Percentiles rank a stretch among this genome's conserved stretches.
These are phyloP conservation scores for Ficedula albicollis DNA, from an alignment of 2,797 vertebrate genomes.

Conservation along the genomic window DNA sequence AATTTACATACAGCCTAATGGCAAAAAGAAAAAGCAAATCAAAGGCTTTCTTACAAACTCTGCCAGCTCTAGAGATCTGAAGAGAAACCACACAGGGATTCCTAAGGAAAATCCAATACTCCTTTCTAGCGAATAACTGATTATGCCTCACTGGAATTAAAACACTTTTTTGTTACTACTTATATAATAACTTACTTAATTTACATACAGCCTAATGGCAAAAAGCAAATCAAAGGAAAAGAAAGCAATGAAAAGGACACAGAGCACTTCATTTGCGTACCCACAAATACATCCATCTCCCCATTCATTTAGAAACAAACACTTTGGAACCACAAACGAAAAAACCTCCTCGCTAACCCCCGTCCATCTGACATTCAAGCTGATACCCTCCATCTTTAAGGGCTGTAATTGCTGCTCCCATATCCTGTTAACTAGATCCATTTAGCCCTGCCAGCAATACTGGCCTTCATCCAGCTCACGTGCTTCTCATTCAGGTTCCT, in stretches of 20 bases:
- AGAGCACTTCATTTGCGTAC: neutral
- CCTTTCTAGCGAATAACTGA: neutral
- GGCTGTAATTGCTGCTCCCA: neutral
- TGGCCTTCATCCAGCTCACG: constrained; percentile 14
- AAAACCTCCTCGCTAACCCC: neutral
- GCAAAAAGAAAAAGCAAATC: neutral
- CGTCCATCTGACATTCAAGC: neutral
- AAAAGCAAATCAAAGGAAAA: neutral
- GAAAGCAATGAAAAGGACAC: neutral
- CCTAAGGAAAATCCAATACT: neutral
- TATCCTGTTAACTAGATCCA: neutral
- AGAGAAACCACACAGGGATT: neutral
- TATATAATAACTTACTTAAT: neutral
- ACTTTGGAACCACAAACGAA: neutral
- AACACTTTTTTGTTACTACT: neutral
- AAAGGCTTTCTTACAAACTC: neutral
- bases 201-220: neutral
- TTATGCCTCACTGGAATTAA: neutral
- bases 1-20: neutral
- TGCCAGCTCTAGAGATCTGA: neutral
- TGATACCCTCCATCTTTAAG: neutral
- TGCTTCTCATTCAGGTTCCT: neutral
- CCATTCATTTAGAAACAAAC: neutral
- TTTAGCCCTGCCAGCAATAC: neutral
- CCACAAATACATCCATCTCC: neutral